Evolutionary conservation across 2,113 vertebrate species (phyloP), one percentile per base, ranked within the genome.

Genomic region (Orycteropus afer): DNA sequence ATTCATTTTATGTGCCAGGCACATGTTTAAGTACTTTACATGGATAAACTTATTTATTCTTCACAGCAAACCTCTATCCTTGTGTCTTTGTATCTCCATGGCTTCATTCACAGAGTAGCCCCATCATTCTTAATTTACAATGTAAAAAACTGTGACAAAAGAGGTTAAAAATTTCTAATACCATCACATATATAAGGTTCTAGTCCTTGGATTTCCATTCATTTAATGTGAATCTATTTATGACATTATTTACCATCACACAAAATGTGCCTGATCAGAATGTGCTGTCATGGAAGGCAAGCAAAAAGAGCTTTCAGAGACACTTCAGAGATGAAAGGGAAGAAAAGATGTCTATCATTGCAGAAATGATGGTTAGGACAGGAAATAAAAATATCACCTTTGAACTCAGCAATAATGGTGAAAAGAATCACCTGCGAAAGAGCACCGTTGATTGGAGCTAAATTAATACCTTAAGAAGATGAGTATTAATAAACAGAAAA

Each of bases 241-340:
- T 47, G 17, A 13, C 49, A 12, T 20, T 85, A 6, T 89, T 29
- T 29, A 2, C 5, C n/a, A 2, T 57, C 32, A 34, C 40, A 14
- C 7, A 8, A 80, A 57, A 53, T n/a, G 7, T 55, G 7, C 32
- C 61, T 90, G 55, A n/a, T 32, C 8, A 82, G 22, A 73, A 13
- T 20, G 10, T 71, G 8, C 1, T 32, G 13, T 79, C 55, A 63
- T 27, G 63, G 14, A 79, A 63, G 53, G 15, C 14, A 57, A 79
- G n/a, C n/a, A 22, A 2, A 2, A 37, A 61, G 22, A 1, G 0
- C 37, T 34, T 55, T n/a, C n/a, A n/a, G n/a, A n/a, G n/a, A n/a
- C n/a, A n/a, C n/a, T n/a, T 63, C 55, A 73, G 15, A 67, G 32
- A 94, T 51, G 29, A 61, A 81, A 2, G 8, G 32, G 81, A 74